Conservation (phyloP, 2,888 invertebrate genomes). For the Stenodera caucasica region DNA sequence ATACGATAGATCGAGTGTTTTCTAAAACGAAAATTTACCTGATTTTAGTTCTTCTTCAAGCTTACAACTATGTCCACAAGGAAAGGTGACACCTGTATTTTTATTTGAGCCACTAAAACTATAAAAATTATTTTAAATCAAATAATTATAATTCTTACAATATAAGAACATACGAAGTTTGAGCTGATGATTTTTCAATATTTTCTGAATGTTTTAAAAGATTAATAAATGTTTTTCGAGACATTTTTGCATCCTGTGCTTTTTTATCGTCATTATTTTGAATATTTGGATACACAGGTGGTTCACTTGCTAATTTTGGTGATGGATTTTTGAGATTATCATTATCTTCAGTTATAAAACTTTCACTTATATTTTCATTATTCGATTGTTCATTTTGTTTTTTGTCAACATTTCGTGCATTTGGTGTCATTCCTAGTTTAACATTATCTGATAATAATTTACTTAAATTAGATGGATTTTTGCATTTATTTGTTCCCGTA, state of each 20-base stretch:
- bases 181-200: neutral
- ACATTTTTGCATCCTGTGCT: constrained; percentile 17
- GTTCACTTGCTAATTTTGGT: constrained; percentile 38
- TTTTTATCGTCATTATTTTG: neutral
- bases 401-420: constrained; percentile 10
- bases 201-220: constrained; percentile 14
- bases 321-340: constrained; percentile 32
- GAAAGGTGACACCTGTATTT: constrained; percentile 22
- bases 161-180: constrained; percentile 15
- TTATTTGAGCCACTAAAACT: constrained; percentile 11
- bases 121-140: neutral
- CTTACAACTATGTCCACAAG: constrained; percentile 36
- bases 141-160: constrained; percentile 11
- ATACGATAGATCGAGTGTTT: neutral
- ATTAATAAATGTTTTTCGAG: constrained; percentile 21
- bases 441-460: constrained; percentile 35
- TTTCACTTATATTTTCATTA: constrained; percentile 8
- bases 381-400: neutral
- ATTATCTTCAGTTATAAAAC: neutral
- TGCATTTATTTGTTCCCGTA: constrained; percentile 23
- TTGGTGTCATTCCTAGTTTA: constrained; percentile 24
- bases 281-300: constrained; percentile 29
- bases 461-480: constrained; percentile 28
- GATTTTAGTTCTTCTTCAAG: constrained; percentile 35
- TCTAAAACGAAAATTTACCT: constrained; percentile 18